Evolutionary conservation across 2,888 invertebrate genomes (phyloP).

Genomic region (Meandrusa payeni): DNA sequence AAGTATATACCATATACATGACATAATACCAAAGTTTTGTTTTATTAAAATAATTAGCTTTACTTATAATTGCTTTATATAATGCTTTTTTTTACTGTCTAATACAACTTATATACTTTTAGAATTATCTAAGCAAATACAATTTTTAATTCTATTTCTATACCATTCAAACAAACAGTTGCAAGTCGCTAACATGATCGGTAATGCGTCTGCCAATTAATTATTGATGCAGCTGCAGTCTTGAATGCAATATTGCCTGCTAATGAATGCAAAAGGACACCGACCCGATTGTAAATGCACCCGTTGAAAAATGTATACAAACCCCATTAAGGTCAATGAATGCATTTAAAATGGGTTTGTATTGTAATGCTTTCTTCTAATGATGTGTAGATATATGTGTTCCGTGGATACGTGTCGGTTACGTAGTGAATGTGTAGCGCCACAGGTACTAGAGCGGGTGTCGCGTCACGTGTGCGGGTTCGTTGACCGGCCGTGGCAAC

Average conservation of each 20-base stretch:
- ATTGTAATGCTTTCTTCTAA: constrained; percentile 4
- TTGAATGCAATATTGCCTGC: constrained; percentile 11
- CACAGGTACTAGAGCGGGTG: constrained; percentile 25
- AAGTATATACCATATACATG: too few species aligned
- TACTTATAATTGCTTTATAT: too few species aligned
- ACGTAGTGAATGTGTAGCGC: constrained; percentile 26
- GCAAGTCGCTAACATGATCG: background rate
- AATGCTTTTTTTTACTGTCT: too few species aligned
- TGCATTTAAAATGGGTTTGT: constrained; percentile 6
- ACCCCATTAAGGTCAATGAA: constrained; percentile 13
- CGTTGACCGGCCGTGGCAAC: constrained; percentile 65
- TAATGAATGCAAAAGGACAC: constrained; percentile 15
- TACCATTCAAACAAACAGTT: too few species aligned
- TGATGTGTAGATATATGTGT: constrained; percentile 2
- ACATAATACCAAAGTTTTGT: too few species aligned
- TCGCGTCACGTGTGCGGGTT: constrained; percentile 35
- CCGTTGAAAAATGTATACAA: constrained; percentile 14
- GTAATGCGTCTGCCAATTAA: constrained; percentile 13
- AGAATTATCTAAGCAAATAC: too few species aligned
- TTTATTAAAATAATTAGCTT: too few species aligned
- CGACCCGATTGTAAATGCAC: constrained; percentile 15
- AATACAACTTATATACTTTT: too few species aligned
- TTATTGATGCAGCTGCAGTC: constrained; percentile 13
- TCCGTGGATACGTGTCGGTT: constrained; percentile 13
- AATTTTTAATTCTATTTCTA: too few species aligned